These are phyloP conservation scores for Cyprinus carpio DNA, from an alignment of 2,113 vertebrate genomes.

Conservation along the genomic window DNA sequence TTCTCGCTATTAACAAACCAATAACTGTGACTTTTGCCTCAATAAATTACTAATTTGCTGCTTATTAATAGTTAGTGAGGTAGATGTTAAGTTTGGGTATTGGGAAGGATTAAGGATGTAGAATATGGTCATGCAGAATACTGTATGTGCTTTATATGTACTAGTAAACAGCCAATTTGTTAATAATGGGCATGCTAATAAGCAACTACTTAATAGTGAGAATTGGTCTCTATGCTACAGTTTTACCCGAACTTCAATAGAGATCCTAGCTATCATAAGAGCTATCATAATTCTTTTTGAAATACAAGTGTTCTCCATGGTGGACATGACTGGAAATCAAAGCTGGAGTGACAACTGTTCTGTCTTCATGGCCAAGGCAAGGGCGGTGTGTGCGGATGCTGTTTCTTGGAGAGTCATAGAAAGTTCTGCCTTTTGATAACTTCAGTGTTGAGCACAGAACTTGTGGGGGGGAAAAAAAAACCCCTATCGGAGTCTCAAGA, in stretches of 20 bases:
- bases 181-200: no score
- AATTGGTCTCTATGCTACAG: no score
- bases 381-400: not conserved
- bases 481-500: not conserved
- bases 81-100: no score
- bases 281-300: not conserved
- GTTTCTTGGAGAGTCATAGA: not conserved
- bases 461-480: not conserved
- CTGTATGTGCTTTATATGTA: no score
- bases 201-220: no score
- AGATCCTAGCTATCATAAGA: not conserved
- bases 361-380: not conserved
- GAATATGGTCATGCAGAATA: no score
- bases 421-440: not conserved
- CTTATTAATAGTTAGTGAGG: no score
- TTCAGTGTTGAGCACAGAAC: not conserved
- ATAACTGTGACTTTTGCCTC: no score
- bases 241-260: not conserved
- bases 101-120: no score
- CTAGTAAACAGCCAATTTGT: no score
- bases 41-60: no score
- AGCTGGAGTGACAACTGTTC: not conserved
- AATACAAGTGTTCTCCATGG: not conserved
- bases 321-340: slow-evolving; percentile 7
- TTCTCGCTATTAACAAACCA: no score